These are phyloP conservation scores for Didymodactylos carnosus DNA, from an alignment of 2,888 invertebrate genomes.

Conservation along the genomic window DNA sequence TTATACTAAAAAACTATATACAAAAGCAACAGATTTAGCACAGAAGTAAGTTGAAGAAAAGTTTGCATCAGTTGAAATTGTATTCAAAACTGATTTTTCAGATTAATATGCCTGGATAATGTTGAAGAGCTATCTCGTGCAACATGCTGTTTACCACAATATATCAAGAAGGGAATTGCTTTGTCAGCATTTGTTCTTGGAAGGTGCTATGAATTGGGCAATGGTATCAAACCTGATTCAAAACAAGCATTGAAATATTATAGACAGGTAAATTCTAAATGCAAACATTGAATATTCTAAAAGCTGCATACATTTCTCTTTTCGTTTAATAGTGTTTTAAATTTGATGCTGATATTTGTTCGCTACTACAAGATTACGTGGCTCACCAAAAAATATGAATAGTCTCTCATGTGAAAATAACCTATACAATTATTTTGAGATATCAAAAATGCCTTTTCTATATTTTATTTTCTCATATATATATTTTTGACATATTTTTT, in stretches of 20 bases:
- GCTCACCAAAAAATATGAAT: slow-evolving; percentile 23
- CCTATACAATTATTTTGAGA: too few relatives aligned
- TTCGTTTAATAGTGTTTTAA: slow-evolving; percentile 22
- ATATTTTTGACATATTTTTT: too few relatives aligned
- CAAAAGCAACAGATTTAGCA: slow-evolving; percentile 31
- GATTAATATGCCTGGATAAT: slow-evolving; percentile 23
- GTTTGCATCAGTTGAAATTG: neutral
- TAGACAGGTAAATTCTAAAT: slow-evolving; percentile 22
- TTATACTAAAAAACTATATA: slow-evolving; percentile 30
- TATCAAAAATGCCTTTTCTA: too few relatives aligned
- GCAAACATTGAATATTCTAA: neutral
- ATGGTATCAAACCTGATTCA: slow-evolving; percentile 24
- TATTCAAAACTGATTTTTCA: slow-evolving; percentile 15
- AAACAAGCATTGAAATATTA: slow-evolving; percentile 25
- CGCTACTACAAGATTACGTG: slow-evolving; percentile 22
- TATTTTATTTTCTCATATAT: too few relatives aligned
- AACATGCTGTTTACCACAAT: slow-evolving; percentile 28
- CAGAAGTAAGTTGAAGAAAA: slow-evolving; percentile 22
- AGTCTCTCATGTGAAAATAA: too few relatives aligned
- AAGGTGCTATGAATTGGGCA: slow-evolving; percentile 26
- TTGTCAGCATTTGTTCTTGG: slow-evolving; percentile 31
- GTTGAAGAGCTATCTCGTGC: slow-evolving; percentile 23
- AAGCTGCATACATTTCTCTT: neutral
- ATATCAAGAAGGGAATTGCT: slow-evolving; percentile 28
- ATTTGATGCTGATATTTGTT: slow-evolving; percentile 29